Percentiles rank a stretch among this genome's conserved stretches.
phyloP scores from a whole-genome alignment of 2,113 vertebrate genomes.

The Pelobates fuscus region DNA sequence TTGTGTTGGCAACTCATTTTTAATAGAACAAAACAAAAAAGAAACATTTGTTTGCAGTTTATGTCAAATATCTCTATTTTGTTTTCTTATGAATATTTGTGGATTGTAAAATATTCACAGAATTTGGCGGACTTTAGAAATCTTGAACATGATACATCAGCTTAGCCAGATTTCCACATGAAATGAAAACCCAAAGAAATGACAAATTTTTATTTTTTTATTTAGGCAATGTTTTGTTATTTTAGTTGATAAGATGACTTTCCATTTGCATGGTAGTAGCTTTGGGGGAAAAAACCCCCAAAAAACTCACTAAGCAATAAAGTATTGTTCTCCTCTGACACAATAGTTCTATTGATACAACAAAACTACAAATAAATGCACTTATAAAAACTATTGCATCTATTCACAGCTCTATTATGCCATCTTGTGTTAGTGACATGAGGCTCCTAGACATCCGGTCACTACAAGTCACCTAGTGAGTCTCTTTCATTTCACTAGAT shows the following conservation, averaged over 20 bases:
- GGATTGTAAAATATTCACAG: conserved; percentile 37
- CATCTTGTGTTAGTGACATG: no score
- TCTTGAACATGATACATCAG: not conserved
- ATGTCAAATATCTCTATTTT: conserved; percentile 37
- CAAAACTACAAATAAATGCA: no score
- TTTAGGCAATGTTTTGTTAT: not conserved
- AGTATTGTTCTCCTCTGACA: no score
- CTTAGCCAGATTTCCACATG: not conserved
- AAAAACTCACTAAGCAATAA: no score
- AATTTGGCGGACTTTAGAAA: conserved; percentile 16
- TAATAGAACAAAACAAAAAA: conserved; percentile 9
- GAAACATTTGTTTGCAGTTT: conserved; percentile 46
- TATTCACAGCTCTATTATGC: no score
- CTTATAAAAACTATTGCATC: no score
- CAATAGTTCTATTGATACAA: no score
- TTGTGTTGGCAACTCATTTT: conserved; percentile 22
- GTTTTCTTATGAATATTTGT: conserved; percentile 35
- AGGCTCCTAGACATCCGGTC: no score
- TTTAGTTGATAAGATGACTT: not conserved
- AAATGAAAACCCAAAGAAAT: conserved; percentile 12
- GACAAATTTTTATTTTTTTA: not conserved
- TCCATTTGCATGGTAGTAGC: not conserved
- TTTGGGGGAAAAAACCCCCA: no score
- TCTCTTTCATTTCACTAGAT: no score
- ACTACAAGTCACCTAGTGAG: no score